Evolutionary conservation across 2,888 invertebrate genomes (phyloP).

Genomic region (Polydrusus pterygomalis): DNA sequence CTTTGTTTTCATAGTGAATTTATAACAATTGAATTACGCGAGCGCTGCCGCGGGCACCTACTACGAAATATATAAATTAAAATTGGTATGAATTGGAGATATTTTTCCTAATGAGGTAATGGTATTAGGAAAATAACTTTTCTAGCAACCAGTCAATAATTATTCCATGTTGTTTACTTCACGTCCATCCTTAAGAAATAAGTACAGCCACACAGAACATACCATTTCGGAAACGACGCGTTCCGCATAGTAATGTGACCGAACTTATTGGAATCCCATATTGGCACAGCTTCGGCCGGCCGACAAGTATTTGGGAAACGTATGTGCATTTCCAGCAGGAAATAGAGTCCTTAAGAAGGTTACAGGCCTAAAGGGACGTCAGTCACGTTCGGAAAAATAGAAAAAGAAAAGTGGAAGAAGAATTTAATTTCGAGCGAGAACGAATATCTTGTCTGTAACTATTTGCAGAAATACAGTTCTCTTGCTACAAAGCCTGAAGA

Average conservation of each 20-base stretch:
- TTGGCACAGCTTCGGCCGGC: background rate
- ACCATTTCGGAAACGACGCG: constrained; percentile 34
- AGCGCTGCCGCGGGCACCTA: no score
- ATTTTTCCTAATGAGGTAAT: no score
- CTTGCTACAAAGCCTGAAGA: no score
- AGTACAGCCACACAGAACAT: constrained; percentile 25
- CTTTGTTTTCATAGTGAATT: no score
- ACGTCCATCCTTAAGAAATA: constrained; percentile 31
- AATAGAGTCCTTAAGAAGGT: constrained; percentile 18
- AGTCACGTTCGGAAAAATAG: background rate
- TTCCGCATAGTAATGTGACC: constrained; percentile 25
- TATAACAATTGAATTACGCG: no score
- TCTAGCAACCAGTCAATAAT: background rate
- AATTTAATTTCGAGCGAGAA: background rate
- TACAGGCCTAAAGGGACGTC: constrained; percentile 4
- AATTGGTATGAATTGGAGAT: no score
- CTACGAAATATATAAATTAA: no score
- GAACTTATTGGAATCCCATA: constrained; percentile 37
- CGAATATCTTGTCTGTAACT: background rate
- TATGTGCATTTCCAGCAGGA: constrained; percentile 14
- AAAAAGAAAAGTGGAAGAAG: background rate
- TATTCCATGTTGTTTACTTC: constrained; percentile 12
- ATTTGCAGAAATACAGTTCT: no score
- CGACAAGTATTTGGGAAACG: constrained; percentile 32
- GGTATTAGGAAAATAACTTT: no score